Conservation (phyloP, 2,888 invertebrate species). For the Dendrolimus pini region DNA sequence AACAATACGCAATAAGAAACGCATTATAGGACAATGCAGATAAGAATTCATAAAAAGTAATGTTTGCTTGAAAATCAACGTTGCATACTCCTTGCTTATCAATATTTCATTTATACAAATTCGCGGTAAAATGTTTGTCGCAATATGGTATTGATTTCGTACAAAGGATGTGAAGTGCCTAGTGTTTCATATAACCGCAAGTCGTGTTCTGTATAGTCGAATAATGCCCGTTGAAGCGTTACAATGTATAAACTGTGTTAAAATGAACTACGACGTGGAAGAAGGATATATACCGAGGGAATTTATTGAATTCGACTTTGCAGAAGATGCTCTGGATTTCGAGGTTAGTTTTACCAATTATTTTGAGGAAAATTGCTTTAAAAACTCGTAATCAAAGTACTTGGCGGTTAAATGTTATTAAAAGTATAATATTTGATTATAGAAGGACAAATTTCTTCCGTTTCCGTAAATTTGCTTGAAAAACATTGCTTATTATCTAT, state of each 20-base stretch:
- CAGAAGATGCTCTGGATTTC: conserved; percentile 66
- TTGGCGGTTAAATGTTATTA: not conserved
- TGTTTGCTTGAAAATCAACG: too few species aligned
- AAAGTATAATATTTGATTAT: too few species aligned
- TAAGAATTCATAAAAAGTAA: too few species aligned
- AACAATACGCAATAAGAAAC: too few species aligned
- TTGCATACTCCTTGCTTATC: too few species aligned
- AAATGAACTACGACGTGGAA: conserved; percentile 56
- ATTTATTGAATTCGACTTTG: conserved; percentile 60
- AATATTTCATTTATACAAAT: too few species aligned
- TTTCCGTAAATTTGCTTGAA: too few species aligned
- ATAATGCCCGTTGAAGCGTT: conserved; percentile 19
- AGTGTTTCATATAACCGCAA: conserved; percentile 7
- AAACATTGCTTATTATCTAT: too few species aligned
- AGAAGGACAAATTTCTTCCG: too few species aligned
- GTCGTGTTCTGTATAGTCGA: conserved; percentile 4
- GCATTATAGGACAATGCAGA: too few species aligned
- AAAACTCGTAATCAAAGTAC: not conserved
- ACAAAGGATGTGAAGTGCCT: not conserved
- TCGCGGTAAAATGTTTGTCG: too few species aligned
- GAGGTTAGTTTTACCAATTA: conserved; percentile 46
- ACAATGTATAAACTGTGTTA: conserved; percentile 54
- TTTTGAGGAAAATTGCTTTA: not conserved
- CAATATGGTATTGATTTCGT: not conserved
- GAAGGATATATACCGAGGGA: conserved; percentile 57